These are phyloP conservation scores for Potorous gilbertii DNA, from an alignment of 2,797 vertebrate species.

Conservation along the genomic window DNA sequence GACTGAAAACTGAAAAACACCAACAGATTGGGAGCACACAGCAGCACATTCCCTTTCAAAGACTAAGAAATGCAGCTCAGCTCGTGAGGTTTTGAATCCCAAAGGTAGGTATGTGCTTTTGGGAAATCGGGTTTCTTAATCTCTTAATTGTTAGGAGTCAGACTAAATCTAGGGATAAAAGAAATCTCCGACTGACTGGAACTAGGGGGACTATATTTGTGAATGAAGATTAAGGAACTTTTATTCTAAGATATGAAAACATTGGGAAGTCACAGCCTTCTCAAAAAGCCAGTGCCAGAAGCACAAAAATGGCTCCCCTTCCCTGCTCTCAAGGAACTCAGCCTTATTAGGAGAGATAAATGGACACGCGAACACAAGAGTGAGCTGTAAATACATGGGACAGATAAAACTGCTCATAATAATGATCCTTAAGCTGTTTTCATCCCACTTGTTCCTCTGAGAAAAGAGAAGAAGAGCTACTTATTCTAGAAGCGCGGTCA, in stretches of 20 bases:
- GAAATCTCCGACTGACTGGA: not conserved
- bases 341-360: not conserved
- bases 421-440: not conserved
- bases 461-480: not conserved
- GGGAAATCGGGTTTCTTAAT: not conserved
- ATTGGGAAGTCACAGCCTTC: not conserved
- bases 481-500: not conserved
- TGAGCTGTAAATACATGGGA: not conserved
- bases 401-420: not conserved
- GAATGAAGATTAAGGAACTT: not conserved
- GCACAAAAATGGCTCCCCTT: not conserved
- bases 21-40: not conserved
- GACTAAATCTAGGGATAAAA: not conserved
- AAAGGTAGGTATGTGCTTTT: not conserved
- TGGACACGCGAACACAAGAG: not conserved
- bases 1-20: not conserved
- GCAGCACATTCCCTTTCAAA: not conserved
- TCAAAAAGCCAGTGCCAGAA: not conserved
- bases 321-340: not conserved
- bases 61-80: not conserved
- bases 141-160: not conserved
- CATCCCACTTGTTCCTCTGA: not conserved
- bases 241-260: not conserved
- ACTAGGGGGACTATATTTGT: not conserved
- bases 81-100: not conserved